Base-by-base conservation (phyloP, 2,888 invertebrate species). In the Meteorus colon region DNA sequence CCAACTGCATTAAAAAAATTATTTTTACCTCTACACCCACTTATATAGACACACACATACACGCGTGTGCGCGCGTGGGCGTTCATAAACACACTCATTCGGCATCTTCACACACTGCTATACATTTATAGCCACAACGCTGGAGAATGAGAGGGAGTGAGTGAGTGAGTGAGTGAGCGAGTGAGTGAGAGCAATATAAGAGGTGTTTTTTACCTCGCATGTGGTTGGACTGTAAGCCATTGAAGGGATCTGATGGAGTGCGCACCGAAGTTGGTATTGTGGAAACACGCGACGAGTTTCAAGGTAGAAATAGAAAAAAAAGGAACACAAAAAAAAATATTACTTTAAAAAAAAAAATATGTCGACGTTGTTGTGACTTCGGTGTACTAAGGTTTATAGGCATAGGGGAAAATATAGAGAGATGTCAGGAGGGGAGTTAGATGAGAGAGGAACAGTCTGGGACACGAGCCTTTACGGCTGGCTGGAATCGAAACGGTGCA, bases 401-500 rank as follows among this genome's bases (percentile, higher is more conserved):
- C 16, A 60, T 14, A 31, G 41, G 41, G 41, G 41, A 41, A 41
- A 41, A 41, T 41, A 34, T 24, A 45, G 48, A 34, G 41, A 48
- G n/a, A 48, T 48, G n/a, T 16, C n/a, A 12, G 73, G 34, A 31
- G 12, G 59, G 27, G 24, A 19, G 62, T 24, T 71, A 27, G 66
- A 34, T 4, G 51, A 27, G 37, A 59, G 71, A 75, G 71, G 45
- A 59, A 62, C 24, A 74, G 63, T 73, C 55, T 65, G 68, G 31
- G 66, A 67, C 60, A 62, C 66, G 60, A 74, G 71, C 73, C 67
- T 79, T 77, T 77, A 78, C 76, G 76, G 76, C 79, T 79, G 81
- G 83, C 80, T 79, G 83, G 83, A 84, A 84, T 85, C 84, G 84
- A 83, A 85, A 84, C 82, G 82, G 80, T 80, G 79, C 81, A 84